Conservation (phyloP, 1,140 invertebrate species). For the Euwallacea similis region DNA sequence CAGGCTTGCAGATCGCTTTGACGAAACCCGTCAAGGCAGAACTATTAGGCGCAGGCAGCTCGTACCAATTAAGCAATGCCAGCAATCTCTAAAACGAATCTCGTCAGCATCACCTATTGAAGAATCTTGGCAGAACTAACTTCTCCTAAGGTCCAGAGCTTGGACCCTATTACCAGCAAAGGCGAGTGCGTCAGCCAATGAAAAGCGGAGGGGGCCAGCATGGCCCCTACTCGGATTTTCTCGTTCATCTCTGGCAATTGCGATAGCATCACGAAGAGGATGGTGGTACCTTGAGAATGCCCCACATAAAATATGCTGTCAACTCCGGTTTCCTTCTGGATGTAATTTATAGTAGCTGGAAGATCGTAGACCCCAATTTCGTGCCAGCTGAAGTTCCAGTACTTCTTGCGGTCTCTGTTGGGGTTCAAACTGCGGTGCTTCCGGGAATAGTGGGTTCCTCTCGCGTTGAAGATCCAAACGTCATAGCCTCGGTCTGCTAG, state of each 20-base stretch:
- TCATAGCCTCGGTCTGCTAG: slow-evolving; percentile 49
- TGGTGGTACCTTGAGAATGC: slow-evolving; percentile 61
- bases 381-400: slow-evolving; percentile 44
- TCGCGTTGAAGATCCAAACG: slow-evolving; percentile 70
- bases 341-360: slow-evolving; percentile 62
- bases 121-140: not conserved
- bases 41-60: slow-evolving; percentile 23
- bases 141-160: slow-evolving; percentile 6
- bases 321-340: slow-evolving; percentile 43
- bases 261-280: slow-evolving; percentile 67
- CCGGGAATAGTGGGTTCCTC: slow-evolving; percentile 68
- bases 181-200: slow-evolving; percentile 28
- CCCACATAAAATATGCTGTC: slow-evolving; percentile 42
- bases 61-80: slow-evolving; percentile 24
- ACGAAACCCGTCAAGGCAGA: slow-evolving; percentile 7
- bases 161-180: slow-evolving; percentile 11
- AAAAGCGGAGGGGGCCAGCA: slow-evolving; percentile 42
- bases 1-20: slow-evolving; percentile 7
- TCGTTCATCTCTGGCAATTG: slow-evolving; percentile 63
- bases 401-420: slow-evolving; percentile 22
- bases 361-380: slow-evolving; percentile 60
- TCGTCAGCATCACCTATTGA: not conserved
- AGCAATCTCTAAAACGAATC: slow-evolving; percentile 7
- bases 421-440: slow-evolving; percentile 56
- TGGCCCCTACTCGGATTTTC: slow-evolving; percentile 53